Percentiles rank a stretch among this genome's conserved stretches.
These are phyloP conservation scores for Parnassius mnemosyne DNA, from an alignment of 2,888 invertebrate species.

Conservation along the genomic window DNA sequence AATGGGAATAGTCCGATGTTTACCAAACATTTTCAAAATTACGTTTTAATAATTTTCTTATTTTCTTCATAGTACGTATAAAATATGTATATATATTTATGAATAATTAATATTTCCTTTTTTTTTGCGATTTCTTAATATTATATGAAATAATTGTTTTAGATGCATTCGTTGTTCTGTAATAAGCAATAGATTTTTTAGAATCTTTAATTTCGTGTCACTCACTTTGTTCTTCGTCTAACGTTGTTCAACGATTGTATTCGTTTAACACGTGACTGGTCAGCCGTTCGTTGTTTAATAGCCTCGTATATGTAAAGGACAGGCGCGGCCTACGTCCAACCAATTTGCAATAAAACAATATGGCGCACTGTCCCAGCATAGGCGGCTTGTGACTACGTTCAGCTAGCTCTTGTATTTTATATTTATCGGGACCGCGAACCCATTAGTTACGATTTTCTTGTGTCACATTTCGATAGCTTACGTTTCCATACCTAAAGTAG, in stretches of 20 bases:
- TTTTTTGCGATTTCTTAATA: too few species aligned
- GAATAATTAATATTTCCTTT: too few species aligned
- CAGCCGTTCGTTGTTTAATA: conserved; percentile 73
- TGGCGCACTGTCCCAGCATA: conserved; percentile 56
- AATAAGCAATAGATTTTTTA: neutral
- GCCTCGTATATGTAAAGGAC: conserved; percentile 79
- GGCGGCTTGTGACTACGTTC: conserved; percentile 50
- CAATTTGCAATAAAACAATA: conserved; percentile 81
- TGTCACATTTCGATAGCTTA: conserved; percentile 49
- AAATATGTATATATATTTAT: too few species aligned
- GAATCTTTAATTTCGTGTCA: conserved; percentile 50
- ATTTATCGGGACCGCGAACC: conserved; percentile 51
- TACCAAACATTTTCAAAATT: too few species aligned
- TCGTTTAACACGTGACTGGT: conserved; percentile 79
- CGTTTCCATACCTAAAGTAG: conserved; percentile 43
- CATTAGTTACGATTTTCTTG: conserved; percentile 59
- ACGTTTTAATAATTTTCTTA: too few species aligned
- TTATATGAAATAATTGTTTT: neutral
- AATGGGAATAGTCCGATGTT: neutral
- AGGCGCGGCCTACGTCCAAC: conserved; percentile 74
- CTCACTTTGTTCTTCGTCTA: conserved; percentile 40
- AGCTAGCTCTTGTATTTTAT: conserved; percentile 39
- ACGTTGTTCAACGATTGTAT: conserved; percentile 71
- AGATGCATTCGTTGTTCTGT: neutral
- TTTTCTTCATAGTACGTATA: too few species aligned